These are phyloP conservation scores for Ashinkailepas kermadecensis DNA, from an alignment of 2,888 invertebrate genomes.

Conservation along the genomic window DNA sequence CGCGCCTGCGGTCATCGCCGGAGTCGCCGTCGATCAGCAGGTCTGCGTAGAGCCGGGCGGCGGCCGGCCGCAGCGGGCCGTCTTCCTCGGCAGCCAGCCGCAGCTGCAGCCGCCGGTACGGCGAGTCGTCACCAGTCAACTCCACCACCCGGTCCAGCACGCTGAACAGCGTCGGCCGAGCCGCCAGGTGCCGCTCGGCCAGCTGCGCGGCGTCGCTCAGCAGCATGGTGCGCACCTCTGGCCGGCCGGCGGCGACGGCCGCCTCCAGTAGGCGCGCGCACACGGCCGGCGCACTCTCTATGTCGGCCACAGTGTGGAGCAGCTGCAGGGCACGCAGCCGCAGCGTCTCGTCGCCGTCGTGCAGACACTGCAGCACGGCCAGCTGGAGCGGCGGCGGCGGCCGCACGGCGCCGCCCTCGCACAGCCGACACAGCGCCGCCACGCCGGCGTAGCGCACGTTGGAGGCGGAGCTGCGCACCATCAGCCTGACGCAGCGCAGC, in stretches of 20 bases:
- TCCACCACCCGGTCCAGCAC: not conserved
- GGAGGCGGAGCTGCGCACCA: not conserved
- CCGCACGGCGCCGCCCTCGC: constrained; percentile 4
- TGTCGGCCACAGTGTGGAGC: not conserved
- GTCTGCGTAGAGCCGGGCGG: not conserved
- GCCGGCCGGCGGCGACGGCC: not conserved
- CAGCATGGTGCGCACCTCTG: not conserved
- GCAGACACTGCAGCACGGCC: constrained; percentile 16
- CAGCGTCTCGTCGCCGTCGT: constrained; percentile 10
- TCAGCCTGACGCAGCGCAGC: not conserved
- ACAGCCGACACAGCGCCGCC: constrained; percentile 12
- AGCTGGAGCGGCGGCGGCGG: not conserved
- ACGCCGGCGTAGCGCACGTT: constrained; percentile 18
- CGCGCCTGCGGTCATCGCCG: not conserved
- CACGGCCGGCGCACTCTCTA: not conserved
- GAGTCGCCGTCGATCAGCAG: not conserved
- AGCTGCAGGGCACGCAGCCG: constrained; percentile 5
- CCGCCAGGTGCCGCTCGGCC: not conserved
- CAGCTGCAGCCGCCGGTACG: not conserved
- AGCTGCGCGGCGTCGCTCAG: not conserved
- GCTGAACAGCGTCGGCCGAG: not conserved
- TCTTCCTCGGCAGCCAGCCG: not conserved
- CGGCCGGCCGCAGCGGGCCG: not conserved
- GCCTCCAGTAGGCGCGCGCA: not conserved
- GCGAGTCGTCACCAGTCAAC: not conserved